A percentile compares a stretch with the other conserved stretches of the same genome.
These are phyloP conservation scores for Dendroctonus ponderosae DNA, from an alignment of 1,140 invertebrate genomes.

Conservation along the genomic window DNA sequence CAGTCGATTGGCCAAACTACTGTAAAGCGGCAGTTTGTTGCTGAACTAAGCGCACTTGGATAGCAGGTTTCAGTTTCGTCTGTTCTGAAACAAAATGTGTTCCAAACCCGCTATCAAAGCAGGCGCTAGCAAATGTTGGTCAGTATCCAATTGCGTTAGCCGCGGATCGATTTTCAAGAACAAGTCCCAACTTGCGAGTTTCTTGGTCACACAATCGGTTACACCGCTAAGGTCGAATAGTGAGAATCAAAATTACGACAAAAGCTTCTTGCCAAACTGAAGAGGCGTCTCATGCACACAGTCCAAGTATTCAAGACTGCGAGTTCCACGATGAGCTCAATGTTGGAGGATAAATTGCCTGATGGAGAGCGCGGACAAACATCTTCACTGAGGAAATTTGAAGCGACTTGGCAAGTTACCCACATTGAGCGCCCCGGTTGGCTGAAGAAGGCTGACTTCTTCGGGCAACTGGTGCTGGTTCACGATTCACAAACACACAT, in stretches of 20 bases:
- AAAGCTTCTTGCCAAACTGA: conserved; percentile 46
- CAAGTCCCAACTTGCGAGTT: too few relatives aligned
- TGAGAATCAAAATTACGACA: conserved; percentile 36
- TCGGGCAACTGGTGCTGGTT: conserved; percentile 1
- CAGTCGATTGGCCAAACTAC: too few relatives aligned
- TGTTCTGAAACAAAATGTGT: too few relatives aligned
- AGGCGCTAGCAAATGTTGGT: too few relatives aligned
- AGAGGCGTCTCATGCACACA: conserved; percentile 52
- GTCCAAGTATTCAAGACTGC: conserved; percentile 56
- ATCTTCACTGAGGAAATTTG: not conserved
- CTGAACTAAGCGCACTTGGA: too few relatives aligned
- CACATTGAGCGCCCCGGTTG: not conserved
- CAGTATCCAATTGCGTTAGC: too few relatives aligned
- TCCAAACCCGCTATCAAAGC: too few relatives aligned
- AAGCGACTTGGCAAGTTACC: conserved; percentile 3
- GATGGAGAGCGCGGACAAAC: too few relatives aligned
- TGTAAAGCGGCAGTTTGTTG: too few relatives aligned
- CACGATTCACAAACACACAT: conserved; percentile 33
- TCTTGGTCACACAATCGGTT: too few relatives aligned
- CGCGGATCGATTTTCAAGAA: too few relatives aligned
- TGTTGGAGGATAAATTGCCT: not conserved
- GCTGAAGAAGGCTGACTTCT: not conserved
- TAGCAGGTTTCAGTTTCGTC: too few relatives aligned
- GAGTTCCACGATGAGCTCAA: conserved; percentile 21
- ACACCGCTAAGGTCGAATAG: not conserved